phyloP scores from a whole-genome alignment of 2,888 invertebrate species.

The Neelides folsomi region DNA sequence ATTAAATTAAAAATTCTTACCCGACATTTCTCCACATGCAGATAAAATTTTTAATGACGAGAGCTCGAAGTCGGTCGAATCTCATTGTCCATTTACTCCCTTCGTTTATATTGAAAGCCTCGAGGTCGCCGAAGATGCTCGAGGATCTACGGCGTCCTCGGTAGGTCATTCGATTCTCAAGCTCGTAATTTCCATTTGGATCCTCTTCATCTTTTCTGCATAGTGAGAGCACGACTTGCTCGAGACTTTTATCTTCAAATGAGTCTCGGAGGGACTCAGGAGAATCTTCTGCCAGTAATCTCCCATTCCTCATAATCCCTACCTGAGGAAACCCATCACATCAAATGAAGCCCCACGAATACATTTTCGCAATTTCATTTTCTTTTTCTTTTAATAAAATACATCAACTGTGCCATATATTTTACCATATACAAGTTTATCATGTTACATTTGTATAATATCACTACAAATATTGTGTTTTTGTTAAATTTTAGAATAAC shows the following conservation, averaged over 20 bases:
- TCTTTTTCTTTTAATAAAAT: no score
- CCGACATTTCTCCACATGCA: constrained; percentile 84
- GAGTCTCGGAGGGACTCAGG: constrained; percentile 62
- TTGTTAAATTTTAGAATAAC: no score
- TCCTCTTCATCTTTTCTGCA: constrained; percentile 33
- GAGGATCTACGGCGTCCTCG: no score
- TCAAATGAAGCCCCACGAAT: background rate
- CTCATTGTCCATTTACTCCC: no score
- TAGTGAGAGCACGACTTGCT: constrained; percentile 82
- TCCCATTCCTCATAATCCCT: constrained; percentile 83
- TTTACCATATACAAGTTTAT: no score
- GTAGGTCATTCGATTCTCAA: no score
- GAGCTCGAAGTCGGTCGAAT: constrained; percentile 41
- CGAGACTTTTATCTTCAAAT: constrained; percentile 67
- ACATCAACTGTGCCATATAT: no score
- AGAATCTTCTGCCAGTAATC: constrained; percentile 76
- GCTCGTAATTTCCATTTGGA: background rate
- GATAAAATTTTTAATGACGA: constrained; percentile 74
- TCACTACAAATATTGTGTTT: no score
- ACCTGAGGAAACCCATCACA: constrained; percentile 48
- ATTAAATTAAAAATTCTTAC: constrained; percentile 37
- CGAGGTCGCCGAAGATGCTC: no score
- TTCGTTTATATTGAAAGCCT: no score
- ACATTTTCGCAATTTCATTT: no score
- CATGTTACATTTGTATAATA: no score